Base-by-base conservation (phyloP, 35 echinoderm and acorn worm species). In the Amphiura filiformis region DNA sequence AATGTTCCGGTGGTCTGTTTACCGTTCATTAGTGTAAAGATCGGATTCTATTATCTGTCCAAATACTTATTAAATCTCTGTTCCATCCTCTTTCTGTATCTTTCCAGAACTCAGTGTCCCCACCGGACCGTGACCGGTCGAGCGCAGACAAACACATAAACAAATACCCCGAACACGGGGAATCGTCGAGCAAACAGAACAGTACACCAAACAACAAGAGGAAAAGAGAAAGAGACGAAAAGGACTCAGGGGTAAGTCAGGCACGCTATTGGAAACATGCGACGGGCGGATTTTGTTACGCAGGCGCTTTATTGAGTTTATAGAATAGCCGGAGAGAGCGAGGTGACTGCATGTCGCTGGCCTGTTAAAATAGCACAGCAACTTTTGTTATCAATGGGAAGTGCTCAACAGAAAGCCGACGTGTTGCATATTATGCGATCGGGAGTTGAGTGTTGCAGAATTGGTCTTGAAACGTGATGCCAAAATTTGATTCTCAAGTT, bases 221-320 rank as follows among this genome's bases (percentile, higher is more conserved):
- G 76, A 97, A 97, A 85, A 38, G 93, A 31, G 91, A 95, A 78
- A 77, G 91, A 90, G 95, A 97, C 0, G 95, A 93, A 1, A 97
- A 97, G 40, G 95, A 97, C 36, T 97, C 94, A n/a, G 95, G 91
- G 56, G 94, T 97, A 88, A 93, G 94, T 81, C 30, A n/a, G n/a
- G 37, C 61, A 11, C 26, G 61, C 28, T 70, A 26, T 70, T 70
- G 9, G 28, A 70, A 47, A 47, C n/a, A 47, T 4, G 17, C 41
- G 17, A 17, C 17, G 4, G 41, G 41, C 41, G 17, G 41, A 47
- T 47, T 47, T 47, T 4, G 41, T 47, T 47, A 9, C 41, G 41
- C 41, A 9, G 17, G 41, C 41, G 41, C n/a, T 47, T 9, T 47
- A 47, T 47, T 47, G 41, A 4, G n/a, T 47, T 47, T 47, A 47